A percentile compares a stretch with the other conserved stretches of the same genome.
phyloP scores from a whole-genome alignment of 1,140 invertebrate genomes.

The Ips typographus region DNA sequence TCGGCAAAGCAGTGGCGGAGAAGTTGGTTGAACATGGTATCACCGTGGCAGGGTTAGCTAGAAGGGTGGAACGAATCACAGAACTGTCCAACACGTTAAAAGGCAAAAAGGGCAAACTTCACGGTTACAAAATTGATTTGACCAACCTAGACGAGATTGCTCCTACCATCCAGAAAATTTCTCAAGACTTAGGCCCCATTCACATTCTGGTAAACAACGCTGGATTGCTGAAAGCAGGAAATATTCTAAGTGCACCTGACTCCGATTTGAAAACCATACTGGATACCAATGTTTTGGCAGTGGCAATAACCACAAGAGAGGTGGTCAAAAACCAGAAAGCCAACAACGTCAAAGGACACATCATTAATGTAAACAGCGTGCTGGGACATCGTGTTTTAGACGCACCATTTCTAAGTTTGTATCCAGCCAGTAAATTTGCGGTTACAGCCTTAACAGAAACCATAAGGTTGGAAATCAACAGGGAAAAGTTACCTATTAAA shows the following conservation, averaged over 20 bases:
- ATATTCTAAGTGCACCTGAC: constrained; percentile 18
- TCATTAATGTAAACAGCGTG: constrained; percentile 19
- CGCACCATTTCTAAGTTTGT: constrained; percentile 53
- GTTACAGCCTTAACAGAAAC: constrained; percentile 62
- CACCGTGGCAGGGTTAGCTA: constrained; percentile 35
- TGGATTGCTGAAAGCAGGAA: constrained; percentile 47
- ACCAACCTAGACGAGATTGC: constrained; percentile 60
- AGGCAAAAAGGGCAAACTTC: constrained; percentile 27
- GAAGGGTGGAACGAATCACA: constrained; percentile 29
- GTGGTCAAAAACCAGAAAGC: constrained; percentile 50
- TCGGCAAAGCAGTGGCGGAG: constrained; percentile 15
- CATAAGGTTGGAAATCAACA: constrained; percentile 56
- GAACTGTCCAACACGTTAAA: constrained; percentile 18
- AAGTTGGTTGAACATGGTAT: constrained; percentile 15
- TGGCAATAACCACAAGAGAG: constrained; percentile 58
- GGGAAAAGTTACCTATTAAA: constrained; percentile 54
- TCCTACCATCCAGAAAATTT: constrained; percentile 64
- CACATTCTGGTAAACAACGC: constrained; percentile 77
- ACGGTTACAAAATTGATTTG: constrained; percentile 47
- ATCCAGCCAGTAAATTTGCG: constrained; percentile 62
- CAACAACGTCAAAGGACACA: constrained; percentile 16
- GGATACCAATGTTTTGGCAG: constrained; percentile 46
- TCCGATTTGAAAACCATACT: constrained; percentile 7
- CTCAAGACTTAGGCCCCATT: constrained; percentile 61
- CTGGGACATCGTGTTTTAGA: constrained; percentile 42